Conservation (phyloP, 1,140 invertebrate genomes). For the Pseudomyrmex gracilis region DNA sequence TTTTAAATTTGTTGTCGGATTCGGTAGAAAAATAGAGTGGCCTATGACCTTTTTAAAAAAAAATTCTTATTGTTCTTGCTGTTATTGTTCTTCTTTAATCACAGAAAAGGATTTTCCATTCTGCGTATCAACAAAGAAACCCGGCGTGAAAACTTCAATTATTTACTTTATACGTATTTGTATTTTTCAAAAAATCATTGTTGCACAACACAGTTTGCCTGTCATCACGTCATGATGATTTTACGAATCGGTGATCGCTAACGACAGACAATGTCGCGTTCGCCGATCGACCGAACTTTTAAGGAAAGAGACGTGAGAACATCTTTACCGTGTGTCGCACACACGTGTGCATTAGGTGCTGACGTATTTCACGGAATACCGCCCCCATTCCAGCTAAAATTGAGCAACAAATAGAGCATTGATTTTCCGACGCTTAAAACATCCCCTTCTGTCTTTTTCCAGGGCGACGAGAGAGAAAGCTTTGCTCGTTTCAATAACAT, state of each 20-base stretch:
- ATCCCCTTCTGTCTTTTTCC: neutral
- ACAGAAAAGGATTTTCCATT: no score
- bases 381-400: neutral
- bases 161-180: no score
- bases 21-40: no score
- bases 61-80: no score
- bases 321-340: neutral
- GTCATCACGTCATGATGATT: slow-evolving; percentile 11
- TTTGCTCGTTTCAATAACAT: neutral
- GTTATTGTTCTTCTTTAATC: no score
- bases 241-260: slow-evolving; percentile 46
- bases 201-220: neutral
- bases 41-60: no score
- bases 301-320: neutral
- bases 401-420: neutral
- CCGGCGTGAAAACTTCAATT: no score
- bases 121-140: no score
- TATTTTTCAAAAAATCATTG: no score
- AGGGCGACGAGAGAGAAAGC: neutral
- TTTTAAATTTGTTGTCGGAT: no score
- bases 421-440: neutral
- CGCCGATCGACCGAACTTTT: slow-evolving; percentile 13
- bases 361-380: neutral
- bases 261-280: slow-evolving; percentile 38
- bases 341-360: neutral